These are phyloP conservation scores for Caenorhabditis panamensis DNA, from an alignment of 2,888 invertebrate species.

Conservation along the genomic window DNA sequence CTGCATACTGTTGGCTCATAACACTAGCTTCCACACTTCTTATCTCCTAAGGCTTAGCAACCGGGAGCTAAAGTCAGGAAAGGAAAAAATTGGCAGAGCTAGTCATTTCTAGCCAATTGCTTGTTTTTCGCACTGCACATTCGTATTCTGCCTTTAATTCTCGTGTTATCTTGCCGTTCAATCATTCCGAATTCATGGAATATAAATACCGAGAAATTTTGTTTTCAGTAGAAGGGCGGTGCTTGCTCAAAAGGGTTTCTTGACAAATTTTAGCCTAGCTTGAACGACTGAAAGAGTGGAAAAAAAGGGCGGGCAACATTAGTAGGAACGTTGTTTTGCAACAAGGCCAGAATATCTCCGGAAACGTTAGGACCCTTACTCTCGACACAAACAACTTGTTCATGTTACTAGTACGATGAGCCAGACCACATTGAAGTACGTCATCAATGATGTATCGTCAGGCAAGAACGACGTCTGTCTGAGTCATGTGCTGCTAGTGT, in stretches of 20 bases:
- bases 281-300: slow-evolving; percentile 15
- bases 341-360: slow-evolving; percentile 11
- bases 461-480: slow-evolving; percentile 8
- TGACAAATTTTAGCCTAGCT: slow-evolving; percentile 11
- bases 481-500: slow-evolving; percentile 2
- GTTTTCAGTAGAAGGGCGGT: slow-evolving; percentile 20
- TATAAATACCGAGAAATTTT: slow-evolving; percentile 53
- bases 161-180: slow-evolving; percentile 56
- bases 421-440: slow-evolving; percentile 2
- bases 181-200: slow-evolving; percentile 59
- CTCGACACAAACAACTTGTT: slow-evolving; percentile 9
- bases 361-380: slow-evolving; percentile 3
- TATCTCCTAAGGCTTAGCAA: slow-evolving; percentile 7
- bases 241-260: not conserved
- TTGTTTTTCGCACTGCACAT: slow-evolving; percentile 52
- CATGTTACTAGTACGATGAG: slow-evolving; percentile 25
- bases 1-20: not conserved
- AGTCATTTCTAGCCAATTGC: slow-evolving; percentile 34
- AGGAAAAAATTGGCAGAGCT: not conserved
- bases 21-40: not conserved
- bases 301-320: slow-evolving; percentile 8
- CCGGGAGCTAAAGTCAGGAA: not conserved
- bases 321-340: slow-evolving; percentile 22
- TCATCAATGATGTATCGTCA: slow-evolving; percentile 9
- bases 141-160: slow-evolving; percentile 56